Percentiles rank a stretch among this genome's conserved stretches.
Evolutionary conservation across 2,888 invertebrate species (phyloP).

Genomic region (Philereme transversata): DNA sequence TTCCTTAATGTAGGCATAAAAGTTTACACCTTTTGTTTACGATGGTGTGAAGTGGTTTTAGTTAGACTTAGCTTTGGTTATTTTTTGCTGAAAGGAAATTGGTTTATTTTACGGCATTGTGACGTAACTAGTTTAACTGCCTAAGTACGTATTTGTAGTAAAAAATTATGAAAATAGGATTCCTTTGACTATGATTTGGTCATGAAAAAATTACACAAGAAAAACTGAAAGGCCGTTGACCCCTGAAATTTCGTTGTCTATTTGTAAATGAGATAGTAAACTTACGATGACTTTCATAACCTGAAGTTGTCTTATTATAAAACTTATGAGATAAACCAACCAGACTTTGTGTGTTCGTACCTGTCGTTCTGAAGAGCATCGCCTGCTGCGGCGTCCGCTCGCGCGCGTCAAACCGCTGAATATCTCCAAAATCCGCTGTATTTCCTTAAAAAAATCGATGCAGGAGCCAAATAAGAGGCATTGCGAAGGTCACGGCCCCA

Average conservation of each 20-base stretch:
- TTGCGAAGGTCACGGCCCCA: slow-evolving; percentile 81
- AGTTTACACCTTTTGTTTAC: slow-evolving; percentile 12
- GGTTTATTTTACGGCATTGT: too few relatives aligned
- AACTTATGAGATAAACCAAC: neutral
- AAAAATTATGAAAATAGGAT: too few relatives aligned
- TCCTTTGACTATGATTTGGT: too few relatives aligned
- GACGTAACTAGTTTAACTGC: too few relatives aligned
- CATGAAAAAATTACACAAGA: too few relatives aligned
- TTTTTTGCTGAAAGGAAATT: too few relatives aligned
- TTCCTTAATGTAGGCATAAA: slow-evolving; percentile 14
- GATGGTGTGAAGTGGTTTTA: slow-evolving; percentile 10
- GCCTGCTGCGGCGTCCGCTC: slow-evolving; percentile 4
- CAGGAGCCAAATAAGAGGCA: slow-evolving; percentile 77
- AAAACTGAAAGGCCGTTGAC: too few relatives aligned
- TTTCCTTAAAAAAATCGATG: slow-evolving; percentile 65
- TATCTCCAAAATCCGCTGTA: slow-evolving; percentile 29
- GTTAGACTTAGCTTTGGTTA: neutral
- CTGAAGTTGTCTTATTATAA: neutral
- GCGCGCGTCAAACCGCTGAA: slow-evolving; percentile 33
- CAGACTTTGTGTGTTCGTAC: neutral
- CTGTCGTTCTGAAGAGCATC: neutral
- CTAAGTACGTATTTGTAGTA: too few relatives aligned
- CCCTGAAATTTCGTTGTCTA: too few relatives aligned
- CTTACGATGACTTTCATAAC: too few relatives aligned
- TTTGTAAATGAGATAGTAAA: too few relatives aligned